Evolutionary conservation across 2,888 invertebrate genomes (phyloP).

Genomic region (Biston stratarius): DNA sequence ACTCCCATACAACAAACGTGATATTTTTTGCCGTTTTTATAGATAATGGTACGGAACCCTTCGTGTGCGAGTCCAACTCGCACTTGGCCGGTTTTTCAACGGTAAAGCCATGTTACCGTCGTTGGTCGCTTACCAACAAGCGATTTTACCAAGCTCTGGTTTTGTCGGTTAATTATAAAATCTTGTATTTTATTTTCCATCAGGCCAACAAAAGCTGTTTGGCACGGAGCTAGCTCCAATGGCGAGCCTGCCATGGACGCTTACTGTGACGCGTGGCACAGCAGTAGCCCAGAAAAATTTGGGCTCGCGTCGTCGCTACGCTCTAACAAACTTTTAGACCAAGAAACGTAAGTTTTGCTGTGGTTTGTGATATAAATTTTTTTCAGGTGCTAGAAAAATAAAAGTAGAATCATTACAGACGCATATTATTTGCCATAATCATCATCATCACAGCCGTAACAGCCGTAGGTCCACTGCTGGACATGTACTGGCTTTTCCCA

Average conservation of each 20-base stretch:
- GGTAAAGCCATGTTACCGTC: too few species aligned
- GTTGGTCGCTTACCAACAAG: too few species aligned
- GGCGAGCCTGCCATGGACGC: constrained; percentile 96
- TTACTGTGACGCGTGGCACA: constrained; percentile 97
- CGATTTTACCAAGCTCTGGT: too few species aligned
- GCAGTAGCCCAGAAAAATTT: constrained; percentile 90
- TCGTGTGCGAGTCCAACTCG: too few species aligned
- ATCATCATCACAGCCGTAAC: too few species aligned
- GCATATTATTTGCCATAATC: too few species aligned
- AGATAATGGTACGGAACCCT: too few species aligned
- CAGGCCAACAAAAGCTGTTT: constrained; percentile 97
- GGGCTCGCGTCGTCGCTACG: constrained; percentile 94
- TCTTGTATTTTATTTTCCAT: constrained; percentile 27
- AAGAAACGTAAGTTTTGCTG: constrained; percentile 84
- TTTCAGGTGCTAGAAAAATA: not conserved
- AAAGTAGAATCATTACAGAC: not conserved
- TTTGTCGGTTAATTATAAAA: not conserved
- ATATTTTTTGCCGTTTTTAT: too few species aligned
- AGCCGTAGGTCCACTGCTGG: too few species aligned
- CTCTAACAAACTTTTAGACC: constrained; percentile 92
- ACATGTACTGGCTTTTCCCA: too few species aligned
- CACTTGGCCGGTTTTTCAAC: too few species aligned
- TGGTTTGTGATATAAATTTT: constrained; percentile 3
- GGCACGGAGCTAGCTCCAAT: constrained; percentile 96
- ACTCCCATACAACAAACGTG: too few species aligned